Percentiles rank a stretch among this genome's conserved stretches.
These are phyloP conservation scores for Romanogobio albipinnatus DNA, from an alignment of 2,113 vertebrate genomes.

Conservation along the genomic window DNA sequence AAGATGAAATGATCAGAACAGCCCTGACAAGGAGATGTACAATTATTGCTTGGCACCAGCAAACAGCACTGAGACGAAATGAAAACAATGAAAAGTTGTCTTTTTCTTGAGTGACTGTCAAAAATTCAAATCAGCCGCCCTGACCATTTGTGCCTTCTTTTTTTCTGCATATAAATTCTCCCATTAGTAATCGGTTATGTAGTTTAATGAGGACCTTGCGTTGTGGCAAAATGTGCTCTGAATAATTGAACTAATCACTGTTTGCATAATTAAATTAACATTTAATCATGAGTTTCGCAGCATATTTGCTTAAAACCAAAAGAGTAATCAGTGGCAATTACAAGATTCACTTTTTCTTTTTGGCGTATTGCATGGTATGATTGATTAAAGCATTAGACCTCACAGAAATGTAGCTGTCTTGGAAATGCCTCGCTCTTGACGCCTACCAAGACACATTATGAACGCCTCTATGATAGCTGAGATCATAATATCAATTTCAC, in stretches of 20 bases:
- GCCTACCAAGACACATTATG: slow-evolving; percentile 16
- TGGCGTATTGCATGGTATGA: background rate
- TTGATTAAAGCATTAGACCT: slow-evolving; percentile 26
- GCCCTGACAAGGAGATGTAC: slow-evolving; percentile 61
- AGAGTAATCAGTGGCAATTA: slow-evolving; percentile 9
- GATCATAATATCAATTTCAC: slow-evolving; percentile 31
- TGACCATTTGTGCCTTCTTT: slow-evolving; percentile 16
- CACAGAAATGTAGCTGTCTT: slow-evolving; percentile 14
- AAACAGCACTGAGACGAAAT: slow-evolving; percentile 60
- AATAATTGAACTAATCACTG: slow-evolving; percentile 22
- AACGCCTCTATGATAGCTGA: slow-evolving; percentile 5
- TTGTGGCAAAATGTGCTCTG: background rate
- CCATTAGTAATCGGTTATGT: background rate
- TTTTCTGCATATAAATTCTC: background rate
- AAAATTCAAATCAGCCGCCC: slow-evolving; percentile 30
- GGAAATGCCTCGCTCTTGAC: slow-evolving; percentile 8
- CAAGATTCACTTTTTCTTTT: slow-evolving; percentile 1
- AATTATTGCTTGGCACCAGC: slow-evolving; percentile 46
- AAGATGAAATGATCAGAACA: slow-evolving; percentile 75
- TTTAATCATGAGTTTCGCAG: slow-evolving; percentile 6
- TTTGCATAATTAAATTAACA: slow-evolving; percentile 25
- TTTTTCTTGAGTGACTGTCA: slow-evolving; percentile 20
- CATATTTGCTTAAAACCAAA: slow-evolving; percentile 28
- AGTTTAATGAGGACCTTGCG: slow-evolving; percentile 19
- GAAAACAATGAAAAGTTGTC: slow-evolving; percentile 54